Evolutionary conservation across 2,888 invertebrate species (phyloP).

Genomic region (Caenorhabditis zanzibari): DNA sequence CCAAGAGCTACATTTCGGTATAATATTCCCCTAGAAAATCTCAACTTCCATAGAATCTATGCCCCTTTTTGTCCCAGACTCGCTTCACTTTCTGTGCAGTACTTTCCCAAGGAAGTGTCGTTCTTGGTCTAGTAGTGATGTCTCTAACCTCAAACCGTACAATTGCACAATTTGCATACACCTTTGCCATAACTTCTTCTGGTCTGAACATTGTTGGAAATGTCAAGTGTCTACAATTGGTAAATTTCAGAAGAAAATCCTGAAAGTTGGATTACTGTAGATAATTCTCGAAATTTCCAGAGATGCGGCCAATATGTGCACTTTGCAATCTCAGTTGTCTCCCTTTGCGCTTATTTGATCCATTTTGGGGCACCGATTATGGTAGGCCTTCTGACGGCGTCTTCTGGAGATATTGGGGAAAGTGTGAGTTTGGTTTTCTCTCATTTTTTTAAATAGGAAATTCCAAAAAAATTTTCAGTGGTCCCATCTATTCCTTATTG

Average conservation of each 20-base stretch:
- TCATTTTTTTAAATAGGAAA: no score
- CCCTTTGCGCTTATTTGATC: conserved; percentile 51
- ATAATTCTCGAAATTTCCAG: no score
- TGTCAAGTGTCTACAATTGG: conserved; percentile 71
- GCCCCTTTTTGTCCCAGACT: conserved; percentile 18
- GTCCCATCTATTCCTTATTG: conserved; percentile 43
- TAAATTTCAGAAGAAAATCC: conserved; percentile 31
- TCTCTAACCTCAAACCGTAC: conserved; percentile 48
- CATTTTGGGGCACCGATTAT: conserved; percentile 66
- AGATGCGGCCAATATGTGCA: conserved; percentile 60
- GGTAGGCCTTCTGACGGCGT: conserved; percentile 60
- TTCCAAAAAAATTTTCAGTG: conserved; percentile 43
- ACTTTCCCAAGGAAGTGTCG: conserved; percentile 69
- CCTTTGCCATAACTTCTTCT: conserved; percentile 67
- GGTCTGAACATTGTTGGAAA: conserved; percentile 74
- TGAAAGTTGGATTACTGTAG: no score
- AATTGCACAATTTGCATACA: conserved; percentile 70
- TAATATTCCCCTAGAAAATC: no score
- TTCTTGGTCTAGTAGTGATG: conserved; percentile 71
- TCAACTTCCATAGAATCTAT: no score
- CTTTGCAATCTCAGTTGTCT: conserved; percentile 65
- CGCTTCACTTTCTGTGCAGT: conserved; percentile 70
- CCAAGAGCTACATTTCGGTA: no score
- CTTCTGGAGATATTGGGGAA: conserved; percentile 48
- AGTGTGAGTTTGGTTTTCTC: conserved; percentile 54